These are phyloP conservation scores for Pseudopodoces humilis DNA, from an alignment of 2,113 vertebrate species.

Conservation along the genomic window DNA sequence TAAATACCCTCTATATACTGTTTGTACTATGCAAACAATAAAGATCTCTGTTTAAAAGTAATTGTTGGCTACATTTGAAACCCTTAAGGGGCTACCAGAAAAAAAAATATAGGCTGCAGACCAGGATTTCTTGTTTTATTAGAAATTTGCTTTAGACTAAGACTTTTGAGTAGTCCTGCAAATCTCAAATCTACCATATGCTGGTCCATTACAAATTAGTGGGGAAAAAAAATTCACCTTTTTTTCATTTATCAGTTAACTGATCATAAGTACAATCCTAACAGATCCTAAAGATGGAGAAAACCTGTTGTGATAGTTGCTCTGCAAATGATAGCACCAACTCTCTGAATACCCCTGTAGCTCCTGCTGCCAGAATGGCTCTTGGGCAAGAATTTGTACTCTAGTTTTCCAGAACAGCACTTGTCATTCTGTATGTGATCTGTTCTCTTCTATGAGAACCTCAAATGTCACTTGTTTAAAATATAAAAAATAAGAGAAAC, in stretches of 20 bases:
- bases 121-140: slow-evolving; percentile 18
- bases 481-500: background rate
- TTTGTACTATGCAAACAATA: background rate
- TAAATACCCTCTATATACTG: background rate
- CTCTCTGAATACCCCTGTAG: background rate
- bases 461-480: background rate
- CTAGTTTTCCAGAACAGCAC: background rate
- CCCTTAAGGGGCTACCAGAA: background rate
- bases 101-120: background rate
- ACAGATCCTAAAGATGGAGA: background rate
- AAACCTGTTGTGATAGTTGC: background rate
- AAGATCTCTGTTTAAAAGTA: slow-evolving; percentile 2
- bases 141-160: background rate
- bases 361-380: background rate
- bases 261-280: background rate
- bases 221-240: background rate
- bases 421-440: background rate
- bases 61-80: background rate
- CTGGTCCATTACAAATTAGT: background rate
- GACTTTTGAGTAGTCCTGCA: background rate
- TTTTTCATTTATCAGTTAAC: background rate
- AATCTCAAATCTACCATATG: background rate
- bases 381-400: background rate
- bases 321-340: background rate
- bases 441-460: background rate